Evolutionary conservation across 1,140 invertebrate genomes (phyloP).

Genomic region (Mercenaria mercenaria): DNA sequence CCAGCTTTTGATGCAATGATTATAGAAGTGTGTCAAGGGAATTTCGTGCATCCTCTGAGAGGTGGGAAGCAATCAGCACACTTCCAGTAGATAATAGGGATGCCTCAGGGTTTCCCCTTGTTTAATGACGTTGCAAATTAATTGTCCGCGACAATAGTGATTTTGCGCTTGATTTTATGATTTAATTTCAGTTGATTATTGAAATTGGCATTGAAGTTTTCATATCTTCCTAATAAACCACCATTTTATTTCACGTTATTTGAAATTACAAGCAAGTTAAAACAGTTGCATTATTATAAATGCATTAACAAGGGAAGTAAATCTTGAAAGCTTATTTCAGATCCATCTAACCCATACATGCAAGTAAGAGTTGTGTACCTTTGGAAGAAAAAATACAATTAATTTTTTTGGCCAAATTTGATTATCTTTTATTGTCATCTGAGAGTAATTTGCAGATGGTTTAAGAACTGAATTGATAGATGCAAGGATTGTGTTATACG

Average conservation of each 20-base stretch:
- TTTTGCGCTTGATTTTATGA: not conserved
- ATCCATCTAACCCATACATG: not conserved
- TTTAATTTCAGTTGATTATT: too few species aligned
- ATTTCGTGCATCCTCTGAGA: not conserved
- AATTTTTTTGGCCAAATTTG: too few species aligned
- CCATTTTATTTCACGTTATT: too few species aligned
- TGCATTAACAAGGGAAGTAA: not conserved
- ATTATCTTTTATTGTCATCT: too few species aligned
- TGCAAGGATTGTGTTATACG: not conserved
- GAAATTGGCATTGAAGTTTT: not conserved
- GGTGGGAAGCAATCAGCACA: not conserved
- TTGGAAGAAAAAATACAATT: not conserved
- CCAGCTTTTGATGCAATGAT: not conserved
- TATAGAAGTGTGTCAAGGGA: slow-evolving; percentile 7
- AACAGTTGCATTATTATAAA: too few species aligned
- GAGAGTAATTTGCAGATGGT: too few species aligned
- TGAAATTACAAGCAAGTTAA: too few species aligned
- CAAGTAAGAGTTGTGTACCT: not conserved
- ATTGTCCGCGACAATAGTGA: not conserved
- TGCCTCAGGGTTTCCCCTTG: not conserved
- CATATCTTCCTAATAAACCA: too few species aligned
- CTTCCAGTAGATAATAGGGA: not conserved
- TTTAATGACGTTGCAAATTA: slow-evolving; percentile 19
- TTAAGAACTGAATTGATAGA: too few species aligned
- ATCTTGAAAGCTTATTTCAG: not conserved